These are phyloP conservation scores for Pituophis catenifer DNA, from an alignment of 2,113 vertebrate genomes.

Conservation along the genomic window DNA sequence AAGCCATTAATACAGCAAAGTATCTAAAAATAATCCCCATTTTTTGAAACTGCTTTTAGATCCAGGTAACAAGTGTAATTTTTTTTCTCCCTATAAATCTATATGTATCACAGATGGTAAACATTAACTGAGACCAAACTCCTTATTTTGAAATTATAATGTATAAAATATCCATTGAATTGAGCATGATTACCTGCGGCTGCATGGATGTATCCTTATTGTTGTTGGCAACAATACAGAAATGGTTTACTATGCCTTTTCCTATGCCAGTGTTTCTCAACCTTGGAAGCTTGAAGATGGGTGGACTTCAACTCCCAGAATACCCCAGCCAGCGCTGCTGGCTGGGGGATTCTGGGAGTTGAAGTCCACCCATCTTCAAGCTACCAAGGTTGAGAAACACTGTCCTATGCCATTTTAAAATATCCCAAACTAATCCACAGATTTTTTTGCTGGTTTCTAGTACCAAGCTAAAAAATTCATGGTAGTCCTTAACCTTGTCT, in stretches of 20 bases:
- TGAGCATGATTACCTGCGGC: not conserved
- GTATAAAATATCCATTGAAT: not conserved
- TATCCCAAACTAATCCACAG: not conserved
- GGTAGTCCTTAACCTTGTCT: not conserved
- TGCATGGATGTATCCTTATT: not conserved
- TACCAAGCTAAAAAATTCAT: not conserved
- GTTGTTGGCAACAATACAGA: not conserved
- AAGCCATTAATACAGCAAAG: not conserved
- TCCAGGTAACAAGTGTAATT: not conserved
- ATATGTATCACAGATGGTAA: not conserved
- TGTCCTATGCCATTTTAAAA: too few relatives aligned
- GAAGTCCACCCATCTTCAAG: too few relatives aligned
- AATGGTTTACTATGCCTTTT: not conserved
- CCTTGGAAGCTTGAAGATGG: too few relatives aligned
- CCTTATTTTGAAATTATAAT: conserved; percentile 20
- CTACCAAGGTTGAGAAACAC: too few relatives aligned
- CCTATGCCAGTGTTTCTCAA: too few relatives aligned
- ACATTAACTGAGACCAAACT: conserved; percentile 18
- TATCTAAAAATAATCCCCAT: not conserved
- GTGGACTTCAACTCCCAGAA: too few relatives aligned
- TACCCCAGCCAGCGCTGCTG: too few relatives aligned
- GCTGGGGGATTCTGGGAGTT: too few relatives aligned
- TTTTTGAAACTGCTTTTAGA: not conserved
- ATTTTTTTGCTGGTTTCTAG: not conserved
- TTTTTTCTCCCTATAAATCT: not conserved